Evolutionary conservation across 2,888 invertebrate species (phyloP), one percentile per base, ranked within the genome.

Genomic region (Parnassius smintheus): DNA sequence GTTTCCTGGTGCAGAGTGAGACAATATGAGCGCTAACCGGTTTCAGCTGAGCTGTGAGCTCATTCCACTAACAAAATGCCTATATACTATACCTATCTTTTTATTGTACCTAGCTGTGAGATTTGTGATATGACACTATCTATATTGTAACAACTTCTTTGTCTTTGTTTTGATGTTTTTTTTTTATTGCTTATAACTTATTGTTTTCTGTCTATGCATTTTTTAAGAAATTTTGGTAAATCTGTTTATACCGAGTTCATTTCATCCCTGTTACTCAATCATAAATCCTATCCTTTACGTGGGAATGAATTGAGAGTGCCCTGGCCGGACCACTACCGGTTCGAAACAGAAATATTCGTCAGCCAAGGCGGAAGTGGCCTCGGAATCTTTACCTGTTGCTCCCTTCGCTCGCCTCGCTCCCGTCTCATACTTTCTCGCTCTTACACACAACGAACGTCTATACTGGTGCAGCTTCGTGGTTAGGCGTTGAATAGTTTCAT

Each of bases 301-400:
- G 46, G 51, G 53, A 60, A 42, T 56, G 52, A 52, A 52, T 75
- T 81, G 77, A 83, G 81, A 83, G 85, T 80, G 83, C 82, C 81
- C 87, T 90, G 91, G 89, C 91, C 82, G 82, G 83, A 90, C 89
- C 89, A 91, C 91, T 91, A 91, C 91, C 91, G 91, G 91, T 91
- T 91, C 85, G 86, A 88, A 87, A 91, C 91, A 91, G 88, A 91
- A 91, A 91, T 91, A 91, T 91, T 91, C 91, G 91, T 90, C 91
- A 88, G 91, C 91, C 86, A 91, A 91, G 91, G 90, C 91, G 91
- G 91, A 91, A 91, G 91, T 91, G 90, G 89, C 91, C 91, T 91
- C 91, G 91, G 91, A 91, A 91, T 91, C 91, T 90, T 91, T 91
- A 91, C 91, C 91, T 91, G 91, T 91, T 91, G 91, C 91, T 91